Evolutionary conservation across 2,113 vertebrate genomes (phyloP), one percentile per base, ranked within the genome.

Genomic region (Marcusenius ussheri): DNA sequence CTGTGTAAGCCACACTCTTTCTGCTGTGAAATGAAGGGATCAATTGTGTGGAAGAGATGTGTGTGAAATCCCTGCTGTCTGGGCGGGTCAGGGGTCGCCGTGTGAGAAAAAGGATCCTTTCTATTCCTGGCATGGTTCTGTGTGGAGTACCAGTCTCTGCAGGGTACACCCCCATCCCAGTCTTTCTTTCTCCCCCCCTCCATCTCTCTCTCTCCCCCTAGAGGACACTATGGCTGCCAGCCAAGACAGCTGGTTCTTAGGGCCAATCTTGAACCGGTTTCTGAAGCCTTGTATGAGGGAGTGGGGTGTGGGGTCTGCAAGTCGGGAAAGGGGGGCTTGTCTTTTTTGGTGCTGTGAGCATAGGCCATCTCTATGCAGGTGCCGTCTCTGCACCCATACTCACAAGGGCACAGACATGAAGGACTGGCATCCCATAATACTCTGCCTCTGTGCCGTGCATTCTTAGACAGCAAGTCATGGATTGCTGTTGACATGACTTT

Each of bases 171-270:
- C 94, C 95, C 90, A 94, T 89, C 35, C 87, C 24, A 74, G 58
- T 83, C 83, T 53, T 94, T 94, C 95, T 90, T 51, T 90, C 89
- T 35, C 50, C 50, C 88, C 39, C 77, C 89, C 84, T 56, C 83
- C 90, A 95, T 95, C 93, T 93, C 95, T 90, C 90, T 90, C 51
- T 92, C 89, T 74, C 88, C 88, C 89, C 92, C 91, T 91, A 91
- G 83, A 87, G 91, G 95, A 96, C 95, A 94, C 93, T 95, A 95
- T 96, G 96, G 96, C 97, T 97, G 97, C 96, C 94, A 96, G 97
- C 97, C 97, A 97, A 94, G 97, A 95, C 97, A 97, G 97, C 97
- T 98, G 97, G 96, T 96, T 96, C 96, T 95, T 95, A 95, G 95
- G 95, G 95, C 95, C 94, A 94, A 94, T 96, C 96, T 97, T 96